phyloP scores from a whole-genome alignment of 2,113 vertebrate genomes.

The Microtus ochrogaster region DNA sequence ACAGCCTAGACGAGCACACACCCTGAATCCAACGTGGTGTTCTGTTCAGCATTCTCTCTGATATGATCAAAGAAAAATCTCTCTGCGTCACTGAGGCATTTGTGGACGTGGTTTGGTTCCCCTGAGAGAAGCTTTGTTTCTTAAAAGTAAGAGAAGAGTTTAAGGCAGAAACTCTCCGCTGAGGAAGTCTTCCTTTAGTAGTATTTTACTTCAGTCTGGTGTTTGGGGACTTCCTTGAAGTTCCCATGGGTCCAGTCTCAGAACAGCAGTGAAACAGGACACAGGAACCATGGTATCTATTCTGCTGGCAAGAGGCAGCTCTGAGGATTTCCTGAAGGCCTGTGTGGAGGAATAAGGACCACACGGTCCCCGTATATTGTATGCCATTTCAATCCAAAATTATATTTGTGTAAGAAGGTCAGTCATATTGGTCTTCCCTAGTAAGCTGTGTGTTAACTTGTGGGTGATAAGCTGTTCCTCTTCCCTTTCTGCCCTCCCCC shows the following conservation, averaged over 20 bases:
- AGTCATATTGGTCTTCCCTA: background rate
- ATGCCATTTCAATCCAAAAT: background rate
- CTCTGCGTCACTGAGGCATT: rapidly evolving
- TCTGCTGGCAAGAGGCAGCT: background rate
- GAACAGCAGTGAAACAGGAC: background rate
- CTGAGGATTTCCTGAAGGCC: background rate
- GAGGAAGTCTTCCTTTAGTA: conserved; percentile 32
- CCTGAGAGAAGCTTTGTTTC: background rate
- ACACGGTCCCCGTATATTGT: too few relatives aligned
- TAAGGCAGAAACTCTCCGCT: background rate
- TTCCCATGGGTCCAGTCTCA: background rate
- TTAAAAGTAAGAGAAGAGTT: background rate
- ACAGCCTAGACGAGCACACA: background rate
- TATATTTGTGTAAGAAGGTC: background rate
- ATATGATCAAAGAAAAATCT: background rate
- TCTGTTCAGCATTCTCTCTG: background rate
- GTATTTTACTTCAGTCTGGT: background rate
- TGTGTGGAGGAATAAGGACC: background rate
- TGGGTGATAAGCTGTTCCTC: background rate
- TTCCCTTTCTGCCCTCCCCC: background rate
- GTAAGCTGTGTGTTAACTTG: background rate
- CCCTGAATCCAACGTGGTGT: background rate
- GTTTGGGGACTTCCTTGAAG: background rate
- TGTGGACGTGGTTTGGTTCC: background rate
- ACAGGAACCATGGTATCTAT: background rate